Evolutionary conservation across 2,888 invertebrate species (phyloP), one percentile per base, ranked within the genome.

Genomic region (Caenorhabditis sinica): DNA sequence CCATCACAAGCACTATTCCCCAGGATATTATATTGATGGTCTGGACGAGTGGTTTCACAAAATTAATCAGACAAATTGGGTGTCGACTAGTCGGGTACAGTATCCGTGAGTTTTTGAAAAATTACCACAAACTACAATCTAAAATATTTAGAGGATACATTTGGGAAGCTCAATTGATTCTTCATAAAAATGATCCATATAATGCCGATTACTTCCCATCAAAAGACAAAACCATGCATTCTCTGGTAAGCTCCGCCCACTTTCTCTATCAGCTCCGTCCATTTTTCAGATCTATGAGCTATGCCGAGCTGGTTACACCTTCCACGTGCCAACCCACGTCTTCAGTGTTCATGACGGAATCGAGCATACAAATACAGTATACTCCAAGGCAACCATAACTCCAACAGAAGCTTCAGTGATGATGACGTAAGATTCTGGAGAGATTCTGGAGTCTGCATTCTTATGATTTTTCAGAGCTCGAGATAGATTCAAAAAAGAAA

Each of bases 151-250:
- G 68, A 5, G 53, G 53, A 1, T 53, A 33, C 25, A 13, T 45
- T 6, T 89, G 89, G 89, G 89, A 89, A 40, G 83, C 85, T 13
- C 88, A 88, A 79, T 28, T 85, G n/a, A 87, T 89, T 13, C 61
- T 86, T 4, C 89, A 89, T 61, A 51, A 71, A 5, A 75, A 71
- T 25, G 87, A 77, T 58, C 86, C 85, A 0, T 75, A 85, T 28
- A 87, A 80, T 40, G 83, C 86, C 1, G 88, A 85, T 20, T 76
- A 77, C 53, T 74, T 88, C 13, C 88, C 89, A 8, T 77, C 87
- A 1, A 76, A 88, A 51, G 69, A 83, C 25, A 72, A 85, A 58
- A 88, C 85, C 45, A 87, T 88, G 76, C 89, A 88, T 56, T 82
- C 83, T 25, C 43, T 87, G 51, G 68, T 68, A 36, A 11, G 33